phyloP scores from a whole-genome alignment of 1,140 invertebrate species.

The Sitobion miscanthi region DNA sequence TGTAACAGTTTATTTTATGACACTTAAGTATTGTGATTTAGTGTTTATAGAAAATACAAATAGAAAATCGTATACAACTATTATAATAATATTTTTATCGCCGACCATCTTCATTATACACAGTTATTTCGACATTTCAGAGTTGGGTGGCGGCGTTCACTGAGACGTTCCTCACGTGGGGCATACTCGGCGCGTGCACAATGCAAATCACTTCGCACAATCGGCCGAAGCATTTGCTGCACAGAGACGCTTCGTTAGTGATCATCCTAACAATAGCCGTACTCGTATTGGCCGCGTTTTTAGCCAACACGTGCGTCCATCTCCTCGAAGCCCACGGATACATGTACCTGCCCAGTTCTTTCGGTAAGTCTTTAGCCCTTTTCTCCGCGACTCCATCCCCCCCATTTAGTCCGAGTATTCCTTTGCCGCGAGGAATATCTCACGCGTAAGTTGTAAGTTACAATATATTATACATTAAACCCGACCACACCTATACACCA shows the following conservation, averaged over 20 bases:
- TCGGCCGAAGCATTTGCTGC: conserved; percentile 74
- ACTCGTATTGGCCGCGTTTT: conserved; percentile 75
- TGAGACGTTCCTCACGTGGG: conserved; percentile 90
- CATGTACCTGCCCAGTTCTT: conserved; percentile 79
- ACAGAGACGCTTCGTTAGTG: conserved; percentile 80
- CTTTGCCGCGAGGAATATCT: not conserved
- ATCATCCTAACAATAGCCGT: conserved; percentile 78
- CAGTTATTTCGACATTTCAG: conserved; percentile 63
- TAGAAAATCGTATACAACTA: not conserved
- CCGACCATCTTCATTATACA: not conserved
- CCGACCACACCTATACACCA: not conserved
- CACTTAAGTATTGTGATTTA: not conserved
- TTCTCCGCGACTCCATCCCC: no score
- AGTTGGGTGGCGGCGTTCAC: conserved; percentile 87
- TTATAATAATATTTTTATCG: not conserved
- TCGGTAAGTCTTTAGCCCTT: conserved; percentile 70
- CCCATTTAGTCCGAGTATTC: not conserved
- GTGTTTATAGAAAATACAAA: not conserved
- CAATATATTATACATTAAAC: no score
- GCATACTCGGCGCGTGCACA: conserved; percentile 81
- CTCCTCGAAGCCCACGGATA: conserved; percentile 76
- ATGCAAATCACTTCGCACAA: conserved; percentile 78
- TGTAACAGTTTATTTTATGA: not conserved
- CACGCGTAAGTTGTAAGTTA: not conserved
- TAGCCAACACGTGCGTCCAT: conserved; percentile 81